These are phyloP conservation scores for Triplophysa siluroides DNA, from an alignment of 2,113 vertebrate species.

Conservation along the genomic window DNA sequence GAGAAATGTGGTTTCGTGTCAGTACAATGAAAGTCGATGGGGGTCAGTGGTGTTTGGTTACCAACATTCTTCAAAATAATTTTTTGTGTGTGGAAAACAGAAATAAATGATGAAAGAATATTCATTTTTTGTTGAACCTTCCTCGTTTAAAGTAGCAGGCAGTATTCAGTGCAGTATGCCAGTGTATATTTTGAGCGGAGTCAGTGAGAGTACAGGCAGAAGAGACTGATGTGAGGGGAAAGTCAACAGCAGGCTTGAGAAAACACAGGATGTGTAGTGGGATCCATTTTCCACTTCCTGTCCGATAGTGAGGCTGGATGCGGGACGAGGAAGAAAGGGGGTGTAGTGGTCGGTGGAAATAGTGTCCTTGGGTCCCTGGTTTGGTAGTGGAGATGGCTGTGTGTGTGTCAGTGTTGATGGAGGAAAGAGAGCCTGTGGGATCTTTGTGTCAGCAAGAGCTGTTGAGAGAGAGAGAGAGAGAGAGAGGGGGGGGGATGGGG, in stretches of 20 bases:
- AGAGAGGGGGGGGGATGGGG: neutral
- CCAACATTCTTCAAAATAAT: too few relatives aligned
- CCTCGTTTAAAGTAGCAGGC: too few relatives aligned
- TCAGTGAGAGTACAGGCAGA: neutral
- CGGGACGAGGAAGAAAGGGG: constrained; percentile 42
- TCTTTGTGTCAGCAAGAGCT: constrained; percentile 72
- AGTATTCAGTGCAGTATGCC: neutral
- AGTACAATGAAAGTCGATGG: too few relatives aligned
- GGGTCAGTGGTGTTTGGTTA: too few relatives aligned
- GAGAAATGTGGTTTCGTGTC: too few relatives aligned
- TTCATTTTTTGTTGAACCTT: too few relatives aligned
- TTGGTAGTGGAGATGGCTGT: constrained; percentile 46
- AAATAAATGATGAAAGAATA: too few relatives aligned
- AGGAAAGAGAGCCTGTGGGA: constrained; percentile 66
- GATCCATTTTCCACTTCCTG: constrained; percentile 49
- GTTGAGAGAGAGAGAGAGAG: constrained; percentile 39
- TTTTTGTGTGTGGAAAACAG: too few relatives aligned
- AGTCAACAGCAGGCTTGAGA: constrained; percentile 51
- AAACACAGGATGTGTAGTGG: constrained; percentile 56
- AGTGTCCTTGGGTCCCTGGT: constrained; percentile 56
- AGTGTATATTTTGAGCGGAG: neutral
- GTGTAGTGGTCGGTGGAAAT: constrained; percentile 44
- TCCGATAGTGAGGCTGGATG: constrained; percentile 49
- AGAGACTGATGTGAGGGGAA: constrained; percentile 39
- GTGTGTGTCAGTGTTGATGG: constrained; percentile 54